phyloP scores from a whole-genome alignment of 2,113 vertebrate genomes.

The Sinocyclocheilus anophthalmus region DNA sequence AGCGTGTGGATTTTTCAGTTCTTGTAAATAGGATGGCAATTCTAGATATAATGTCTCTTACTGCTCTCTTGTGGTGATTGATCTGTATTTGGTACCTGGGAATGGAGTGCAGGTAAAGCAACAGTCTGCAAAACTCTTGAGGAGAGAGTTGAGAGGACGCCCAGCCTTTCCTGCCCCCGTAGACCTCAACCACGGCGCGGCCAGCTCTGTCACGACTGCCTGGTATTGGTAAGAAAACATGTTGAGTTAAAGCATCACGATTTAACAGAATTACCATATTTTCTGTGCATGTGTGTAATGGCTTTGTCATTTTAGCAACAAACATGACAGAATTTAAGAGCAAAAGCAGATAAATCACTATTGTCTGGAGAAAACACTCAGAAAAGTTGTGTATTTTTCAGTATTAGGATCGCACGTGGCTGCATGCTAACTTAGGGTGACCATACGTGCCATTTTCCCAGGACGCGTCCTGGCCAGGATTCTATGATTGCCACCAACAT shows the following conservation, averaged over 20 bases:
- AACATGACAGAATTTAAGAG: not conserved
- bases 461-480: no score
- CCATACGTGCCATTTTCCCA: no score
- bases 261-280: not conserved
- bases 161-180: constrained; percentile 75
- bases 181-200: constrained; percentile 85
- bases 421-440: not conserved
- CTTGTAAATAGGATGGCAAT: not conserved
- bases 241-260: not conserved
- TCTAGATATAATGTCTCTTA: not conserved
- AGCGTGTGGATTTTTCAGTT: not conserved
- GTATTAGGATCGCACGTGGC: not conserved
- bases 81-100: constrained; percentile 79
- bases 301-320: not conserved
- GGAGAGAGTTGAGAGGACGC: constrained; percentile 70
- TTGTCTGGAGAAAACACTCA: not conserved
- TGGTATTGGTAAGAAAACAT: constrained; percentile 59
- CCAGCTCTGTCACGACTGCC: constrained; percentile 85
- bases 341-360: not conserved
- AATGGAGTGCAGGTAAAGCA: constrained; percentile 83
- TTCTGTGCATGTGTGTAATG: not conserved
- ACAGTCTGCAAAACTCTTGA: constrained; percentile 74
- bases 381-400: not conserved
- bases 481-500: no score
- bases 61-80: constrained; percentile 60